Evolutionary conservation across 1,140 invertebrate species (phyloP), one percentile per base, ranked within the genome.

Genomic region (Pseudomyrmex cubaensis): DNA sequence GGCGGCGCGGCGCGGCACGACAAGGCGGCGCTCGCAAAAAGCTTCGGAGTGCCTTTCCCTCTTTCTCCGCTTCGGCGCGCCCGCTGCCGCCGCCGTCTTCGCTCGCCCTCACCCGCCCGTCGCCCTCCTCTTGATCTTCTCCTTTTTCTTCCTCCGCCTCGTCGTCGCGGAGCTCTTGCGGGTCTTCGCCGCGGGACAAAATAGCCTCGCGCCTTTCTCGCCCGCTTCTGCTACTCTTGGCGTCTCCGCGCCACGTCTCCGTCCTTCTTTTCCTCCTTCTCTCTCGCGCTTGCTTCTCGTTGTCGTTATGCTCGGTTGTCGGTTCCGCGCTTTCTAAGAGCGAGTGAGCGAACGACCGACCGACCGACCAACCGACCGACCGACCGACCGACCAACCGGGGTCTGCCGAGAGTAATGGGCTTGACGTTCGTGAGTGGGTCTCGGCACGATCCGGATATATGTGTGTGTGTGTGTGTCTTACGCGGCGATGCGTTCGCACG

Each of bases 121-220:
- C 9, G 15, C 10, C 75, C 66, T 61, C 22, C n/a, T 82, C 8
- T 44, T 20, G 56, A 7, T 52, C 54, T 46, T 76, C 75, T 72
- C 70, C 72, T 70, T 80, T 78, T 80, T 62, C 76, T 22, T 54
- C 59, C 44, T 44, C 46, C 54, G 82, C 46, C 46, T 67, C 82
- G 64, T 78, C 82, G 56, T 67, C 74, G 63, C 15, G 52, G 75
- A 70, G 70, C 78, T 82, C 78, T 80, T 61, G 62, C 73, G 61
- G 73, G 73, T 84, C 64, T 82, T 85, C 77, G 85, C 86, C 84
- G 89, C 85, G 88, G 87, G 89, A 91, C 87, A 91, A 90, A 91
- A 91, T 90, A 91, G 90, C 89, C 90, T 90, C 91, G 85, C 87
- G 86, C 91, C 86, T 83, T 87, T 87, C 76, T 74, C 85, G 70